Base-by-base conservation (phyloP, 2,797 vertebrate species). In the Sphaeramia orbicularis region DNA sequence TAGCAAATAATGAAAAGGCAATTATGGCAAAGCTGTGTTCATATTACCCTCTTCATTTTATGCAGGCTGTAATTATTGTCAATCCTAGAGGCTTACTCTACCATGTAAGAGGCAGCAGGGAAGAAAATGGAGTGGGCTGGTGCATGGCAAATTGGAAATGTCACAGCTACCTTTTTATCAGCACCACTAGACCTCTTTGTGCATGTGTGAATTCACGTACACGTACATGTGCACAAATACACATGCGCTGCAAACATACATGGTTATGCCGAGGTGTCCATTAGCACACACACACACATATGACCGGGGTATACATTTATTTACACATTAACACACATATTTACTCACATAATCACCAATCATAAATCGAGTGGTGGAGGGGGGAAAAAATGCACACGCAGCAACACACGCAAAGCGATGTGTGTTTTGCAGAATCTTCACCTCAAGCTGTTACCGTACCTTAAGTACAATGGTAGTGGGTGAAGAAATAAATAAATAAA, bases 1-100 rank as follows among this genome's bases (percentile, higher is more conserved):
- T 98, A 97, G 97, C 96, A 98, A 99, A 98, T 98, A 98, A 99
- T 97, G 95, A 97, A 97, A 98, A 99, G 96, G 96, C 96, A 97
- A 98, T 99, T 98, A 98, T 95, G 94, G 96, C 89, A 89, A 94
- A 92, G 96, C 95, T 97, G 96, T 97, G 95, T 97, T 97, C 96
- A 95, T 95, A 97, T 97, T 96, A 96, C 96, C 94, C 95, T 95
- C 95, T 96, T 96, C 96, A 94, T 97, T 98, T 97, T 97, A 96
- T 96, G 96, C 95, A 82, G 87, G 94, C 95, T 95, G 92, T 98
- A 97, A 98, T 98, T 97, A 97, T 96, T 96, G 96, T 97, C 95
- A 96, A 96, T 94, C 95, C 96, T 96, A 93, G 95, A 95, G 95
- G 96, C 94, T 98, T 96, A 98, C 96, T 96, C 95, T 97, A 97